A percentile compares a stretch with the other conserved stretches of the same genome.
phyloP scores from a whole-genome alignment of 2,797 vertebrate genomes.

The Hydrolagus colliei region DNA sequence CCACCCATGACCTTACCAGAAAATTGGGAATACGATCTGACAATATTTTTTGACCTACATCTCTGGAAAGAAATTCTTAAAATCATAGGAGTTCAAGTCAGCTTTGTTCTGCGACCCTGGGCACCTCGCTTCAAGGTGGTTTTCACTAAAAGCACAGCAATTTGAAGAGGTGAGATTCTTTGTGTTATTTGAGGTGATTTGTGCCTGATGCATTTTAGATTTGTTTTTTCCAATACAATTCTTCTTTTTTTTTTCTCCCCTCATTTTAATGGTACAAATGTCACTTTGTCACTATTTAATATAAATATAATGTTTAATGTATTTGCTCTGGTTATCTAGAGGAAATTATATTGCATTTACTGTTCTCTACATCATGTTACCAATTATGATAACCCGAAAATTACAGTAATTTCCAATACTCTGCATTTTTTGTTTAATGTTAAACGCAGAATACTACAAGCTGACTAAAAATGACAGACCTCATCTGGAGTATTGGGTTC shows the following conservation, averaged over 20 bases:
- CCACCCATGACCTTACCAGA: neutral
- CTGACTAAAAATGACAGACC: too few relatives aligned
- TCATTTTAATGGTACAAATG: neutral
- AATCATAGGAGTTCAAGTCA: neutral
- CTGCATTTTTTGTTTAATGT: too few relatives aligned
- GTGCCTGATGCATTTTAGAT: neutral
- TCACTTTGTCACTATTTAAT: neutral
- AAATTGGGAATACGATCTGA: constrained; percentile 12
- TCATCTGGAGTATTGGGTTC: too few relatives aligned
- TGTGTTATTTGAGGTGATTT: neutral
- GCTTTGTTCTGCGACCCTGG: neutral
- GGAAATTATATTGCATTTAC: too few relatives aligned
- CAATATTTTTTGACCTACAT: neutral
- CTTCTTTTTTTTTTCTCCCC: neutral
- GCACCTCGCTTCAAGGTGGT: neutral
- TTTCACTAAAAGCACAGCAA: neutral
- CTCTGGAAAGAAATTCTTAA: neutral
- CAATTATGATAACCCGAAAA: too few relatives aligned
- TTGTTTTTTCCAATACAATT: neutral
- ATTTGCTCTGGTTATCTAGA: too few relatives aligned
- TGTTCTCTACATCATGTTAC: too few relatives aligned
- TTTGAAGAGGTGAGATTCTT: neutral
- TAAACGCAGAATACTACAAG: too few relatives aligned
- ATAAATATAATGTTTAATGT: too few relatives aligned
- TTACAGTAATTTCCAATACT: too few relatives aligned